Conservation (phyloP, 2,113 vertebrate species). For the Aspiorhynchus laticeps region DNA sequence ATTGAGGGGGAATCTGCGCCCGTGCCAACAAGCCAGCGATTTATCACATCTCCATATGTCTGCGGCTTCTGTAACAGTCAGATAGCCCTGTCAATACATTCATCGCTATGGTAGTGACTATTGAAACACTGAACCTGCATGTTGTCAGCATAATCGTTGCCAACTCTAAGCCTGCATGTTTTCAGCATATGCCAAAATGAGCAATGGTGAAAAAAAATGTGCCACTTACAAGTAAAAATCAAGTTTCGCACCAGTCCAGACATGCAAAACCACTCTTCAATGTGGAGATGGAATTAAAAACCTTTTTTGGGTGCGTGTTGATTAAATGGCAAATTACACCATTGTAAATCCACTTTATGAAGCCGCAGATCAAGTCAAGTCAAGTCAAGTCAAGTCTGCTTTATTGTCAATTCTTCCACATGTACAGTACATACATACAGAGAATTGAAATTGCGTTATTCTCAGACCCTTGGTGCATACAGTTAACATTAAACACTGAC, state of each 20-base stretch:
- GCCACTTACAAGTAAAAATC: not conserved
- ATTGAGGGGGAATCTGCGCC: not conserved
- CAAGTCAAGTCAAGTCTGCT: no score
- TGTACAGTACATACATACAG: no score
- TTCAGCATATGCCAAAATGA: conserved; percentile 12
- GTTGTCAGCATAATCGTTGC: conserved; percentile 17
- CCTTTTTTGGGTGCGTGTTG: not conserved
- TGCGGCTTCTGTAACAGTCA: not conserved
- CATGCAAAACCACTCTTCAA: not conserved
- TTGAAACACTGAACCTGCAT: conserved; percentile 16
- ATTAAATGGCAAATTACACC: not conserved
- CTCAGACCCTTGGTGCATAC: no score
- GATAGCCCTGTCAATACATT: conserved; percentile 23
- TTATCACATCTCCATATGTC: conserved; percentile 32
- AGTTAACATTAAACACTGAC: no score
- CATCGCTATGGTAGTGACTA: not conserved
- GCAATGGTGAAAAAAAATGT: not conserved
- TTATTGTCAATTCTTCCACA: no score
- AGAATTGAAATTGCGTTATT: no score
- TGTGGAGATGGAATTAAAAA: not conserved
- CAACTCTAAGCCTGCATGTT: not conserved
- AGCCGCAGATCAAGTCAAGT: no score
- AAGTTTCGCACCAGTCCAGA: not conserved
- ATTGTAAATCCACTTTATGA: not conserved
- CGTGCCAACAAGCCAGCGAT: not conserved